Base-by-base conservation (phyloP, 2,797 vertebrate genomes). In the Mus caroli region DNA sequence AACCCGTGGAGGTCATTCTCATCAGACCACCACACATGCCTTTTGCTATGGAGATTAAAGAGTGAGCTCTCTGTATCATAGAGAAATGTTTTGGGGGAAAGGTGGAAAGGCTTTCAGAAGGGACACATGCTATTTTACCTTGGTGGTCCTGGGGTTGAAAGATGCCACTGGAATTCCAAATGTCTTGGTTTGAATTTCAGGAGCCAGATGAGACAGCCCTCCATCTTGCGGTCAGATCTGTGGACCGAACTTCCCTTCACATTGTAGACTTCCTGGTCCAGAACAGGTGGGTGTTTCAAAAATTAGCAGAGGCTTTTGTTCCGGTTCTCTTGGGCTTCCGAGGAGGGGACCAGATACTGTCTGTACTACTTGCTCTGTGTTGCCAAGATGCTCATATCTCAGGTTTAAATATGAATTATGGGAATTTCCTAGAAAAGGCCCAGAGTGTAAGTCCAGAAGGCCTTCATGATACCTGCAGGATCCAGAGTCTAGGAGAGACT, bases 251-350 rank as follows among this genome's bases (percentile, higher is more conserved):
- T 1, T 99, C 99, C 9, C 99, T 99, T 91, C 99, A 99, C 97
- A 99, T 99, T 1, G 99, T 99, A 1, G 99, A 99, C 98, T 99
- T 99, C 92, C 98, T 99, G 97, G 99, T 99, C 67, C 99, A 99
- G 98, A 99, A 99, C 98, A 99, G 99, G 99, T 99, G 95, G 98
- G 98, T 54, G 0, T 85, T 50, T 24, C 15, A 19, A 54, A 67
- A 2, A 22, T 43, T 8, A 28, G 54, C 9, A 52, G 3, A 15
- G 10, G 24, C 0, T 1, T 34, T 80, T 2, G 17, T 34, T 43
- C 85, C 40, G 5, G 15, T 50, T 20, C 43, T 50, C 62, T 34
- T 26, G n/a, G 52, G 14, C 80, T 76, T 52, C 82, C 3, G 1
- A 40, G 78, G 64, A 60, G 54, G 60, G 62, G 7, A 4, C 14